Evolutionary conservation across 2,888 invertebrate species (phyloP).

Genomic region (Meandrusa payeni): DNA sequence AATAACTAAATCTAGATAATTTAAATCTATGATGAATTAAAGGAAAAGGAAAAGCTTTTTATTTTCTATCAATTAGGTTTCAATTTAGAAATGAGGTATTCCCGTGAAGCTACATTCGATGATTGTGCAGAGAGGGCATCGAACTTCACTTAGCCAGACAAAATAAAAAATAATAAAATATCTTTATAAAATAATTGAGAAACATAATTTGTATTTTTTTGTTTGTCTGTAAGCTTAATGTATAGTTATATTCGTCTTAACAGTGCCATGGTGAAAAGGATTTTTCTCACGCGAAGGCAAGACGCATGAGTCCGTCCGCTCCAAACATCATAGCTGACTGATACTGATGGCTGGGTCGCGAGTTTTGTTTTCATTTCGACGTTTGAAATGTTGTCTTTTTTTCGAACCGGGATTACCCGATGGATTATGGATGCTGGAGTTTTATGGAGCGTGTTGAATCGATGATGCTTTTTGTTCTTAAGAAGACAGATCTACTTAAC

Average conservation of each 20-base stretch:
- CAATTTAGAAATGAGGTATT: too few relatives aligned
- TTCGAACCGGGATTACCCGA: slow-evolving; percentile 64
- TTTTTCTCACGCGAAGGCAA: slow-evolving; percentile 73
- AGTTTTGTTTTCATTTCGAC: slow-evolving; percentile 67
- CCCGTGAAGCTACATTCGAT: too few relatives aligned
- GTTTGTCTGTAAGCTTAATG: too few relatives aligned
- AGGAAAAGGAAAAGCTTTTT: too few relatives aligned
- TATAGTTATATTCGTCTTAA: neutral
- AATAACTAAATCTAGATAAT: too few relatives aligned
- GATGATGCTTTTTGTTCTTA: slow-evolving; percentile 48
- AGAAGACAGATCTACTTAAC: slow-evolving; percentile 38
- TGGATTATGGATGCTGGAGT: slow-evolving; percentile 55
- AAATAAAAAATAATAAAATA: too few relatives aligned
- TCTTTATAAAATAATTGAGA: too few relatives aligned
- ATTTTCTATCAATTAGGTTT: too few relatives aligned
- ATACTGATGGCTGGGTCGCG: slow-evolving; percentile 53
- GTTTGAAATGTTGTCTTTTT: slow-evolving; percentile 48
- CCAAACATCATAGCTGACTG: slow-evolving; percentile 53
- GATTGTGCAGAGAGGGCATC: too few relatives aligned
- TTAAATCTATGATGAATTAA: too few relatives aligned
- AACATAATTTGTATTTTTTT: too few relatives aligned
- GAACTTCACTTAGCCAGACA: too few relatives aligned
- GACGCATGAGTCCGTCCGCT: slow-evolving; percentile 41
- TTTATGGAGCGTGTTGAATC: slow-evolving; percentile 62
- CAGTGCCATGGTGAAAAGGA: slow-evolving; percentile 39